Evolutionary conservation across 2,113 vertebrate genomes (phyloP).

Genomic region (Trinectes maculatus): DNA sequence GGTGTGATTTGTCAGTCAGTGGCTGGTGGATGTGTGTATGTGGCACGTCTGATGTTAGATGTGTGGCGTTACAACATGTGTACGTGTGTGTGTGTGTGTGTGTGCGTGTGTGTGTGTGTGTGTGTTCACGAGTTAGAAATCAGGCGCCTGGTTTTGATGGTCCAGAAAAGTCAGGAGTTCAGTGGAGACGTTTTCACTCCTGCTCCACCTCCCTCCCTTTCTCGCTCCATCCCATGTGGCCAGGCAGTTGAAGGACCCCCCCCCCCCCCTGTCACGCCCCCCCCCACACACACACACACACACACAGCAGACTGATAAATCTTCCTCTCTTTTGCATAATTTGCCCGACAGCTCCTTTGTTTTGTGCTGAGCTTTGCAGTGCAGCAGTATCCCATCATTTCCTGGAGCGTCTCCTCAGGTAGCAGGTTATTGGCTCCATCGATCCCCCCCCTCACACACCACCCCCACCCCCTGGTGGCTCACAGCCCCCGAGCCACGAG

Average conservation of each 20-base stretch:
- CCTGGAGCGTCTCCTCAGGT: slow-evolving; percentile 46
- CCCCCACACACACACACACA: too few relatives aligned
- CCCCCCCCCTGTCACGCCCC: slow-evolving; percentile 37
- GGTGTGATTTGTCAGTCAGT: slow-evolving; percentile 46
- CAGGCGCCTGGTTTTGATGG: slow-evolving; percentile 1
- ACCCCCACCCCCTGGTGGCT: neutral
- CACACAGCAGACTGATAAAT: slow-evolving; percentile 50
- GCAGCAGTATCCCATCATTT: slow-evolving; percentile 67
- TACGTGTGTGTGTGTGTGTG: slow-evolving; percentile 19
- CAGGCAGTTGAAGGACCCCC: slow-evolving; percentile 26
- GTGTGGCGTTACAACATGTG: slow-evolving; percentile 22
- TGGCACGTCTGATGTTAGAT: too few relatives aligned
- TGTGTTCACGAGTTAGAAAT: slow-evolving; percentile 3
- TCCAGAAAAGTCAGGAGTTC: neutral
- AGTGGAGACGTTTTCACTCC: slow-evolving; percentile 24
- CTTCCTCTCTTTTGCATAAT: slow-evolving; percentile 68
- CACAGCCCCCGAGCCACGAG: slow-evolving; percentile 11
- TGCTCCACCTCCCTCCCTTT: slow-evolving; percentile 23
- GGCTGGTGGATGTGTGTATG: slow-evolving; percentile 21
- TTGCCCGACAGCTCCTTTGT: slow-evolving; percentile 67
- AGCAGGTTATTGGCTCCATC: slow-evolving; percentile 59
- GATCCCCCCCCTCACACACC: slow-evolving; percentile 23
- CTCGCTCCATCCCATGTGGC: slow-evolving; percentile 16
- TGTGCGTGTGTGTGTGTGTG: neutral
- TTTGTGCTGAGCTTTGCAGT: slow-evolving; percentile 77